Percentiles rank a stretch among this genome's conserved stretches.
phyloP scores from a whole-genome alignment of 2,888 invertebrate species.

The Tenthredo mesomela region DNA sequence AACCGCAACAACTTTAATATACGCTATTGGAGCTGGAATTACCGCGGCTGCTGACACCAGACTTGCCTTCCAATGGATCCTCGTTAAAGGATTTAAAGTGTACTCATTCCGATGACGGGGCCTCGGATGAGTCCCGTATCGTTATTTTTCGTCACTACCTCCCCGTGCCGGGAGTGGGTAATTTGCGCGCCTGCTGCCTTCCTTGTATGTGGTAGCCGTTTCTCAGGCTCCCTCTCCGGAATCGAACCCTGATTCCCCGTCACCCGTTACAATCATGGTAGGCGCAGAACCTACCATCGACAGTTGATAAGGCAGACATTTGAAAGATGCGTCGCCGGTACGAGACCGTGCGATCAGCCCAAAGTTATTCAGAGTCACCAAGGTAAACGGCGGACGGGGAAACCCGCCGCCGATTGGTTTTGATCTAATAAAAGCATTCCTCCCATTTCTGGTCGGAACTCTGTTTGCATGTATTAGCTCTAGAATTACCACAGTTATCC shows the following conservation, averaged over 20 bases:
- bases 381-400: constrained; percentile 75
- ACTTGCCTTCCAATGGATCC: no score
- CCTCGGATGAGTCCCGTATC: constrained; percentile 6
- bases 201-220: constrained; percentile 86
- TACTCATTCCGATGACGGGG: no score
- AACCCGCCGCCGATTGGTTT: no score
- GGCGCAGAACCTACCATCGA: constrained; percentile 84
- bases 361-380: constrained; percentile 79
- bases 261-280: constrained; percentile 86
- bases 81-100: no score
- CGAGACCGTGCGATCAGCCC: constrained; percentile 71
- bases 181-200: constrained; percentile 81
- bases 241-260: constrained; percentile 88
- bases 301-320: constrained; percentile 86
- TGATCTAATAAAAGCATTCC: constrained; percentile 67
- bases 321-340: constrained; percentile 82
- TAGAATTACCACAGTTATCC: constrained; percentile 85
- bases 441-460: constrained; percentile 78
- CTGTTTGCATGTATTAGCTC: constrained; percentile 84
- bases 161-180: constrained; percentile 82
- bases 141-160: constrained; percentile 84
- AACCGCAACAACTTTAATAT: no score
- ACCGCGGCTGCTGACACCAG: no score
- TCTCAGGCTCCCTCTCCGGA: constrained; percentile 87
- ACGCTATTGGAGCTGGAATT: no score